Evolutionary conservation across 2,888 invertebrate genomes (phyloP).

Genomic region (Allophyes oxyacanthae): DNA sequence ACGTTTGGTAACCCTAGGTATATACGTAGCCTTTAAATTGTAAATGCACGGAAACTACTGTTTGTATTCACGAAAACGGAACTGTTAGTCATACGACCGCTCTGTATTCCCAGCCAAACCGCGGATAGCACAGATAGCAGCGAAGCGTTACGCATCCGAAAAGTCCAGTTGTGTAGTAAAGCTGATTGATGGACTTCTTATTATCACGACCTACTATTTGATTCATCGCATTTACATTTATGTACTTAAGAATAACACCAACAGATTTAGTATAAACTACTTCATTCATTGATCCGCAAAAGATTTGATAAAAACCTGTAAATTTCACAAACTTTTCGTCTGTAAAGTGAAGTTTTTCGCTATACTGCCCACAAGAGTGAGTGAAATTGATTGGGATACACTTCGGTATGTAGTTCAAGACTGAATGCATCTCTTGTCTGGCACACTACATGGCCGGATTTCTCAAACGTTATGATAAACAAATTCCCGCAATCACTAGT

Average conservation of each 20-base stretch:
- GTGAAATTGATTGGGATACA: conserved; percentile 40
- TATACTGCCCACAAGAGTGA: not conserved
- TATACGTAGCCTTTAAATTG: conserved; percentile 15
- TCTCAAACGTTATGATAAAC: conserved; percentile 49
- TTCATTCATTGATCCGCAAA: conserved; percentile 41
- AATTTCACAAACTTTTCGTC: conserved; percentile 12
- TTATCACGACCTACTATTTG: conserved; percentile 36
- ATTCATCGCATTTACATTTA: conserved; percentile 32
- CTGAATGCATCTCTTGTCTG: conserved; percentile 46
- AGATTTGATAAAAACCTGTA: conserved; percentile 15
- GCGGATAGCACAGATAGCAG: conserved; percentile 16
- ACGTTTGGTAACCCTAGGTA: no score
- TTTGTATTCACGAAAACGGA: conserved; percentile 41
- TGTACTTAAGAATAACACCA: conserved; percentile 53
- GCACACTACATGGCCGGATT: conserved; percentile 40
- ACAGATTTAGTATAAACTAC: conserved; percentile 36
- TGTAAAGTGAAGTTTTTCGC: conserved; percentile 8
- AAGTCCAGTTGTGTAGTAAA: conserved; percentile 40
- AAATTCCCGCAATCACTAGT: conserved; percentile 38
- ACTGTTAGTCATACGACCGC: conserved; percentile 22
- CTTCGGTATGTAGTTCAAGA: conserved; percentile 32
- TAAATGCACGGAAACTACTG: conserved; percentile 35
- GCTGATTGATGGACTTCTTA: conserved; percentile 43
- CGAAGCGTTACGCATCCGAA: conserved; percentile 35
- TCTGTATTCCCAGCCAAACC: conserved; percentile 30